Conservation (phyloP, 1,140 invertebrate genomes). For the Aphaenogaster rudis region DNA sequence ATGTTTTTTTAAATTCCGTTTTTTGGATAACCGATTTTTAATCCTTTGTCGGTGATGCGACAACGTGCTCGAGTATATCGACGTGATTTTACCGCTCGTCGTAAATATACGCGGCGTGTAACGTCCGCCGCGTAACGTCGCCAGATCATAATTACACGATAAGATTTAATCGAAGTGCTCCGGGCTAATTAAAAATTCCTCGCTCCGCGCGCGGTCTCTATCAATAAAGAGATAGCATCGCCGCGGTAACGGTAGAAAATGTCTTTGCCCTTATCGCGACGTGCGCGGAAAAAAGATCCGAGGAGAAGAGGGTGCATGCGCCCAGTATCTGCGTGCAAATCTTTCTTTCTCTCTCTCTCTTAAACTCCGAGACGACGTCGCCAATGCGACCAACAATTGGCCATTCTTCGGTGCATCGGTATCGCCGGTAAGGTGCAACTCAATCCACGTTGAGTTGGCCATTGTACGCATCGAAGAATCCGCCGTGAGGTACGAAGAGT, state of each 20-base stretch:
- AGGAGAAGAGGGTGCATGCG: constrained; percentile 48
- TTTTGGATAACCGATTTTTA: neutral
- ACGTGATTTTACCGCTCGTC: neutral
- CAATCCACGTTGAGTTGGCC: constrained; percentile 51
- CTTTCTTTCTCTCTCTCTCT: constrained; percentile 46
- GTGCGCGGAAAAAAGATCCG: constrained; percentile 15
- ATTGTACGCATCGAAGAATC: constrained; percentile 34
- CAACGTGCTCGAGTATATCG: neutral
- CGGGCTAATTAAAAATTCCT: constrained; percentile 84
- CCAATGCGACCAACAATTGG: constrained; percentile 66
- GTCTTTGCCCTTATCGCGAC: constrained; percentile 71
- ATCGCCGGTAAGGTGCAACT: constrained; percentile 69
- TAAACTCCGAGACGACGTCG: constrained; percentile 41
- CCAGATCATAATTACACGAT: constrained; percentile 82
- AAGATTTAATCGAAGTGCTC: constrained; percentile 82
- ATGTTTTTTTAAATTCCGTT: neutral
- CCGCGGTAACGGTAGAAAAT: constrained; percentile 81
- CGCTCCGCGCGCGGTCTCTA: constrained; percentile 71
- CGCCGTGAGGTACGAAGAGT: constrained; percentile 25
- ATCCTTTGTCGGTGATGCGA: neutral
- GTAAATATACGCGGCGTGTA: neutral
- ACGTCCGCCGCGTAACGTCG: constrained; percentile 75
- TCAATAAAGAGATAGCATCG: constrained; percentile 81
- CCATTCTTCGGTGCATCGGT: constrained; percentile 73
- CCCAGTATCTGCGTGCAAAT: constrained; percentile 77